Conservation (phyloP, 2,888 invertebrate genomes). For the Dynastes grantii region DNA sequence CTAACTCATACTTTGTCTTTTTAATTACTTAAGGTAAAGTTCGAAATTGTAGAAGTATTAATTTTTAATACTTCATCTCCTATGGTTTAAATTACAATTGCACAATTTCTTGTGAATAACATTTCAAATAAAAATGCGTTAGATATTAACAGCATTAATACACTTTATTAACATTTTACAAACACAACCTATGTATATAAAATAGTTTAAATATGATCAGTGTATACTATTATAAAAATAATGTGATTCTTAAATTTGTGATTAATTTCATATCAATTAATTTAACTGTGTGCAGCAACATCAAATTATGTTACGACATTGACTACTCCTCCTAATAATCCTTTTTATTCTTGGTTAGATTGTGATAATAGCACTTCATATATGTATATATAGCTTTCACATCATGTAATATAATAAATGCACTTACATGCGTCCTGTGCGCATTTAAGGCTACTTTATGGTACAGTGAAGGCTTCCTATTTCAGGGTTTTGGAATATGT, state of each 20-base stretch:
- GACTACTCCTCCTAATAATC: neutral
- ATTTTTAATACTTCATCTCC: too few species aligned
- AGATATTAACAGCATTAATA: conserved; percentile 45
- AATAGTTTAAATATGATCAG: conserved; percentile 44
- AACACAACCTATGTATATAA: conserved; percentile 53
- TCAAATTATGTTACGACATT: conserved; percentile 15
- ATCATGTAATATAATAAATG: conserved; percentile 4
- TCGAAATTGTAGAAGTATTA: too few species aligned
- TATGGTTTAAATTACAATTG: too few species aligned
- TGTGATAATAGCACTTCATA: too few species aligned
- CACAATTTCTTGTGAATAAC: too few species aligned
- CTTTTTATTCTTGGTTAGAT: conserved; percentile 3
- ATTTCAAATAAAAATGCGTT: too few species aligned
- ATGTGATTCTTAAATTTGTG: conserved; percentile 36
- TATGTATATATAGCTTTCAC: neutral
- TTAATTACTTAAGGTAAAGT: too few species aligned
- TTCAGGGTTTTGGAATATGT: too few species aligned
- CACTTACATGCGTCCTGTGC: neutral
- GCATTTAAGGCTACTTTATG: too few species aligned
- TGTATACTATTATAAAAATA: conserved; percentile 52
- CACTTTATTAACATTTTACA: conserved; percentile 52
- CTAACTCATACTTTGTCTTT: too few species aligned
- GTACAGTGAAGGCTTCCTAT: too few species aligned
- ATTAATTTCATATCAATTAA: conserved; percentile 25
- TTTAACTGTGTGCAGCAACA: neutral